phyloP scores from a whole-genome alignment of 2,797 vertebrate species.

The Lagocephalus sceleratus region DNA sequence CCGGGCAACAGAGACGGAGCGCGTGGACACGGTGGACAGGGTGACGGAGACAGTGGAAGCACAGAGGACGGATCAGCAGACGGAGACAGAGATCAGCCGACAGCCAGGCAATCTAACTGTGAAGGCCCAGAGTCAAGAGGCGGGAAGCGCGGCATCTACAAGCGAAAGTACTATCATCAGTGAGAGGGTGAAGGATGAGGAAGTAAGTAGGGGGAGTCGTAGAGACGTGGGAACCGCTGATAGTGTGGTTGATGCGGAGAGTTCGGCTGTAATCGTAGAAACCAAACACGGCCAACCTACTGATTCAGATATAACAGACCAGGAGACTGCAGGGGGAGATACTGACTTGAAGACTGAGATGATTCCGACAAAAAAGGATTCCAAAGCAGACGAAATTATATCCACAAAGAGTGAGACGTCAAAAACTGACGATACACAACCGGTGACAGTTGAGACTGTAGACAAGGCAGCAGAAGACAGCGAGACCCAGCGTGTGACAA shows the following conservation, averaged over 20 bases:
- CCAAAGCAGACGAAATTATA: conserved; percentile 26
- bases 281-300: conserved; percentile 22
- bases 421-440: conserved; percentile 29
- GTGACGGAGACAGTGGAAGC: conserved; percentile 69
- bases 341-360: conserved; percentile 24
- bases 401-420: conserved; percentile 25
- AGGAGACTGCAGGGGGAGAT: conserved; percentile 17
- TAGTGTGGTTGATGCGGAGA: conserved; percentile 25
- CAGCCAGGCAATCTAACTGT: conserved; percentile 34
- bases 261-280: conserved; percentile 28
- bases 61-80: conserved; percentile 64
- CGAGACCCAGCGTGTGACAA: conserved; percentile 22
- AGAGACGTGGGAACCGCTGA: conserved; percentile 18
- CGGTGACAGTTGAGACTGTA: conserved; percentile 6
- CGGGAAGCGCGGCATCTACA: conserved; percentile 21
- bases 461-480: conserved; percentile 36
- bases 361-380: conserved; percentile 20
- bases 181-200: conserved; percentile 27
- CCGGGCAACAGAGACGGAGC: conserved; percentile 69
- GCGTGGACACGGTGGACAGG: conserved; percentile 65
- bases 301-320: conserved; percentile 17
- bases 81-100: conserved; percentile 60
- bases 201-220: conserved; percentile 23
- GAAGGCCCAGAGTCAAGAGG: conserved; percentile 31
- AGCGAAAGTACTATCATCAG: conserved; percentile 13